These are phyloP conservation scores for Argyra leucocephala DNA, from an alignment of 2,888 invertebrate genomes.

Conservation along the genomic window DNA sequence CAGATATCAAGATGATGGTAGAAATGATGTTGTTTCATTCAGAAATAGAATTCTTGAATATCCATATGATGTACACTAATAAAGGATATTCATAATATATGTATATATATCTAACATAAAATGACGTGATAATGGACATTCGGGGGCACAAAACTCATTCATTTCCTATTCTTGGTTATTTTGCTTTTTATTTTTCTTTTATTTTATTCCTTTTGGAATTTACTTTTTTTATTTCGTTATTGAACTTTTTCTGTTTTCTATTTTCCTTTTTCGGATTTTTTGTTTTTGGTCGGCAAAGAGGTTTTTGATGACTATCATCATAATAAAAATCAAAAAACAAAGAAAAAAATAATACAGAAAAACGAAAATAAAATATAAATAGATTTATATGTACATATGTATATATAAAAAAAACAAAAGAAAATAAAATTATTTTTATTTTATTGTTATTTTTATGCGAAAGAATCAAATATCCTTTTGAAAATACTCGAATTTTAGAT, in stretches of 20 bases:
- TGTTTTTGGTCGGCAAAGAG: conserved; percentile 1
- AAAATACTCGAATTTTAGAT: no score
- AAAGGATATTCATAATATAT: neutral
- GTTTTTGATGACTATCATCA: conserved; percentile 1
- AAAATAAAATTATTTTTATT: neutral
- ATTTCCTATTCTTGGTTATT: neutral
- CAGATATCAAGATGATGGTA: no score
- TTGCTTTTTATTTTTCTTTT: neutral
- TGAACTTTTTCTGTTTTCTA: neutral
- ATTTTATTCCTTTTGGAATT: neutral
- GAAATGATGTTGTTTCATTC: no score
- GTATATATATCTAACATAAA: neutral
- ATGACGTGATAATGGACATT: conserved; percentile 3
- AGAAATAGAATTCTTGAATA: no score
- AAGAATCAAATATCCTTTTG: no score
- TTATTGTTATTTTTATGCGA: neutral
- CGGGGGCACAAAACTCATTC: neutral
- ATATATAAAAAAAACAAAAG: no score
- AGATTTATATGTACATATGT: no score
- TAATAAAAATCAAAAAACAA: neutral
- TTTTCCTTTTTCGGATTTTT: neutral
- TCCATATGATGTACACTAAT: no score
- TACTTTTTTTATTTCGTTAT: neutral
- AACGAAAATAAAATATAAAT: no score
- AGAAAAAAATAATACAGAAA: no score